These are phyloP conservation scores for Trachelipus rathkii DNA, from an alignment of 1,140 invertebrate species.

Conservation along the genomic window DNA sequence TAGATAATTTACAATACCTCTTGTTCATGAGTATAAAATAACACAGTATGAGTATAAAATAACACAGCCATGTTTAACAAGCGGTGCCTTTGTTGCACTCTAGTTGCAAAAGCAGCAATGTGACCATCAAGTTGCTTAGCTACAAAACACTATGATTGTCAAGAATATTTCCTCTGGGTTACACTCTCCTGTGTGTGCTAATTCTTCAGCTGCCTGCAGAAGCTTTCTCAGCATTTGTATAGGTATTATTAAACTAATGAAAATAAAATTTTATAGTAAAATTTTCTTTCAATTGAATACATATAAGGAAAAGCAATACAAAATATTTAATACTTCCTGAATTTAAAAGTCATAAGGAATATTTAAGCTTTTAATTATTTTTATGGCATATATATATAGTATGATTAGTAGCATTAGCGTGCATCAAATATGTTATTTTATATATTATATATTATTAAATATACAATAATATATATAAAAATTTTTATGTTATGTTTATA, in stretches of 20 bases:
- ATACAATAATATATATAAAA: too few species aligned
- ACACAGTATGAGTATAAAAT: conserved; percentile 91
- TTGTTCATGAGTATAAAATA: conserved; percentile 94
- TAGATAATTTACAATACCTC: conserved; percentile 61
- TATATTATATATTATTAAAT: too few species aligned
- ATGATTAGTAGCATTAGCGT: too few species aligned
- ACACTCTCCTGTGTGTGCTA: conserved; percentile 92
- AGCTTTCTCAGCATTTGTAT: conserved; percentile 98
- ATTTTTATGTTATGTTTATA: too few species aligned
- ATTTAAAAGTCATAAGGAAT: too few species aligned
- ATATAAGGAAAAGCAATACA: too few species aligned
- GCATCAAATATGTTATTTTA: too few species aligned
- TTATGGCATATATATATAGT: too few species aligned
- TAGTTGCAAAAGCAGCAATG: conserved; percentile 79
- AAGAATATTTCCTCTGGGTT: conserved; percentile 94
- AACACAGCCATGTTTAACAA: conserved; percentile 87
- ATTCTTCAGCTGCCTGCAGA: conserved; percentile 87
- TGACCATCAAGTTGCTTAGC: conserved; percentile 87
- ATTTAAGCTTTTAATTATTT: too few species aligned
- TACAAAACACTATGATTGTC: conserved; percentile 79
- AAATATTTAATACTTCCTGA: too few species aligned
- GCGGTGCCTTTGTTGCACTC: conserved; percentile 85
- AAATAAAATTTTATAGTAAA: conserved; percentile 17
- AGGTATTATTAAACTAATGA: conserved; percentile 77
- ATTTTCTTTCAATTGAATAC: too few species aligned